Evolutionary conservation across 2,113 vertebrate species (phyloP).

Genomic region (Odobenus rosmarus): DNA sequence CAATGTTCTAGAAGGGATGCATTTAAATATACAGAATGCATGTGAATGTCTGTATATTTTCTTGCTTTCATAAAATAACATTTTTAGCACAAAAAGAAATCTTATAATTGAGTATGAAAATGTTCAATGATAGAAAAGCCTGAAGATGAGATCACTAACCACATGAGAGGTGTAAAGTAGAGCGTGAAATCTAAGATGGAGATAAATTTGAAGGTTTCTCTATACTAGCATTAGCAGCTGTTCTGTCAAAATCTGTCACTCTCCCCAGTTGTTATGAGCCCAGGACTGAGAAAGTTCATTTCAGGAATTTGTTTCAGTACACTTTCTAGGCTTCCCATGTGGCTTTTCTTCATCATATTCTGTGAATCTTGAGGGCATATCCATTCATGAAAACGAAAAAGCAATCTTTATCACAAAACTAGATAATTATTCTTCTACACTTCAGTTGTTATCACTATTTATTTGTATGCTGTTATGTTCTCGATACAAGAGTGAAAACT

Average conservation of each 20-base stretch:
- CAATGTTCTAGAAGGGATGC: background rate
- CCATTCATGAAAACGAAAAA: background rate
- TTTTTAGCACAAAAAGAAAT: conserved; percentile 5
- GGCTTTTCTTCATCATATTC: background rate
- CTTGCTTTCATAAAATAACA: conserved; percentile 28
- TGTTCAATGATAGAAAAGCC: background rate
- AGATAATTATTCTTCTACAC: conserved; percentile 8
- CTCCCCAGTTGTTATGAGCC: background rate
- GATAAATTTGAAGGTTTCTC: background rate
- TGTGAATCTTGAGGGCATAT: background rate
- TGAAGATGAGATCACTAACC: background rate
- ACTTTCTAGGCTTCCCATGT: background rate
- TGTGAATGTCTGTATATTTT: background rate
- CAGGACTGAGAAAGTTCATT: background rate
- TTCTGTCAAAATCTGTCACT: background rate
- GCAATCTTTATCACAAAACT: background rate
- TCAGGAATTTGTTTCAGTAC: background rate
- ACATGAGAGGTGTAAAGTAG: background rate
- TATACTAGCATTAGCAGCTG: background rate
- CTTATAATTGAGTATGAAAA: conserved; percentile 10
- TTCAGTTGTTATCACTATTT: background rate
- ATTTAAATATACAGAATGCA: background rate
- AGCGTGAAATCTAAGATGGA: background rate
- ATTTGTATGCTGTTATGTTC: conserved; percentile 14
- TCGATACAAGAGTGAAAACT: background rate